Evolutionary conservation across 2,888 invertebrate genomes (phyloP), one percentile per base, ranked within the genome.

Genomic region (Flexamia atlantica): DNA sequence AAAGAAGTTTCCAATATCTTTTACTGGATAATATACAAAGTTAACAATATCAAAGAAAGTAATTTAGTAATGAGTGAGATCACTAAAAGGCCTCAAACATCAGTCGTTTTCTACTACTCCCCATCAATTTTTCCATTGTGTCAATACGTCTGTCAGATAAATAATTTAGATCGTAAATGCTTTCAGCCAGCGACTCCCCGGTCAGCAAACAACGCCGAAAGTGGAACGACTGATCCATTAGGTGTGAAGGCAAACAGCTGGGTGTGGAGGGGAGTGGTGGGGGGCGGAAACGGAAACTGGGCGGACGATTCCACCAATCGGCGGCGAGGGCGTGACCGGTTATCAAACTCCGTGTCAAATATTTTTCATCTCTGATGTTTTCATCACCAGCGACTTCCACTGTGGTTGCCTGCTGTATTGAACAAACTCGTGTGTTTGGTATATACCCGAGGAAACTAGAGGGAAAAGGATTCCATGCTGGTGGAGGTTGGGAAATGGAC

Each of bases 161-260:
- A 79, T 79, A 57, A 79, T 79, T 53, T 20, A 57, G 23, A 40
- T n/a, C 50, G 25, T 64, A 57, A 36, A 50, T 9, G 12, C 79
- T 79, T 50, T 50, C 76, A n/a, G 76, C 50, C 74, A 74, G 74
- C 9, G n/a, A 76, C 32, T 72, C 42, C 53, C 20, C 23, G 79
- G 79, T 36, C 57, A 57, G 57, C 79, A 79, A 79, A 79, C 79
- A 79, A 30, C 53, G 17, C 53, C 53, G 46, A 79, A 79, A 30
- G 36, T 79, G 79, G 79, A 79, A 7, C 50, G 25, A 57, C 79
- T 57, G 79, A 53, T 79, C 79, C 79, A 79, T 79, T 79, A 76
- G 74, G 74, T 76, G 74, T 40, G 30, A 40, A 36, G 32, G 72
- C 42, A 72, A 72, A 72, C 72, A 72, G 72, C 68, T 68, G 72